Evolutionary conservation across 2,113 vertebrate genomes (phyloP), one percentile per base, ranked within the genome.

Genomic region (Gnathonemus echidnorhynchus): DNA sequence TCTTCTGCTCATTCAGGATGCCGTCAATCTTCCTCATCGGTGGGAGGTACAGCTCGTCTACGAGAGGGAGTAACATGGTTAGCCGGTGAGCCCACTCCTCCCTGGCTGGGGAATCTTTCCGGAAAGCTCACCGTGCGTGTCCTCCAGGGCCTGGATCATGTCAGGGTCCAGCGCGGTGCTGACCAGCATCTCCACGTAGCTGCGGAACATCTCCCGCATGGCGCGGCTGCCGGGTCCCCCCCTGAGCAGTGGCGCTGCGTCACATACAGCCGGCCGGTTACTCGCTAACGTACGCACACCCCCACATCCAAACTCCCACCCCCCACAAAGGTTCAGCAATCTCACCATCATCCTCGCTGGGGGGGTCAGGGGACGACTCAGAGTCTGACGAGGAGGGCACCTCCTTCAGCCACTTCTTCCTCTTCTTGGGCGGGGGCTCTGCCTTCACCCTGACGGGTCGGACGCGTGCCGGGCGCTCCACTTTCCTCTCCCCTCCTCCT

Each of bases 131-230:
- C 97, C 97, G 0, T 98, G 97, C 0, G 97, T 98, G 94, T 98
- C 97, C 92, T 98, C 97, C 92, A 98, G 95, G 74, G 98, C 97
- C 93, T 98, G 97, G 93, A 98, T 98, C 98, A 98, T 98, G 94
- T 98, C 98, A 0, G 98, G 97, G 94, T 98, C 98, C 17, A 98
- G 96, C 0, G 97, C 98, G 0, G 97, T 98, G 95, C 98, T 98
- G 93, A 98, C 97, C 92, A 98, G 91, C 97, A 98, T 98, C 95
- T 98, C 98, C 92, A 98, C 97, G 0, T 98, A 98, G 94, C 98
- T 98, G 89, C 97, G 96, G 95, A 97, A 98, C 97, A 98, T 98
- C 92, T 98, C 98, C 91, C 97, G 96, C 97, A 98, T 98, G 0
- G 96, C 97, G 84, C 98, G 95, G 1, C 97, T 98, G 93, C 98